Percentiles rank a stretch among this genome's conserved stretches.
These are phyloP conservation scores for Seira ritae DNA, from an alignment of 2,888 invertebrate genomes.

Conservation along the genomic window DNA sequence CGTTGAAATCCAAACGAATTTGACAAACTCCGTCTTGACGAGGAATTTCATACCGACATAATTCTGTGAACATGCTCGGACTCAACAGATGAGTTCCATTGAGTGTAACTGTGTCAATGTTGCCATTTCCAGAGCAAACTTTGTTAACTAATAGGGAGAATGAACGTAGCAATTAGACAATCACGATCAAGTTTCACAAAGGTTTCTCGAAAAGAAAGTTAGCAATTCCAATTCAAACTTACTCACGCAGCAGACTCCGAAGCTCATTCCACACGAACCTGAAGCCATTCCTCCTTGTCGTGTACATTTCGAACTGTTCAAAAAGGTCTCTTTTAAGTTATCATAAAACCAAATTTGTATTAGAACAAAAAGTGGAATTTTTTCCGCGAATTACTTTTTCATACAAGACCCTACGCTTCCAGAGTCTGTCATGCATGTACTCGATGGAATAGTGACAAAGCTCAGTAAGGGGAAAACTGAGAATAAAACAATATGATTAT, in stretches of 20 bases:
- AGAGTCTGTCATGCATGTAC: constrained; percentile 40
- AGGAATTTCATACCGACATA: constrained; percentile 67
- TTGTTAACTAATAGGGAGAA: constrained; percentile 50
- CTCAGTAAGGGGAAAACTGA: constrained; percentile 56
- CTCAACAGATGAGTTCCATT: constrained; percentile 67
- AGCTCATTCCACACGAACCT: constrained; percentile 62
- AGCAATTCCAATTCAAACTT: too few species aligned
- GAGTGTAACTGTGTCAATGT: constrained; percentile 44
- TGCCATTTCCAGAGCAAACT: constrained; percentile 48
- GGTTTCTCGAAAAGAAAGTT: too few species aligned
- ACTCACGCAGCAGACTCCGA: constrained; percentile 69
- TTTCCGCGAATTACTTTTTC: constrained; percentile 46
- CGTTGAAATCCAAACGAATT: constrained; percentile 68
- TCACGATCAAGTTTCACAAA: too few species aligned
- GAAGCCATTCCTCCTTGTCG: constrained; percentile 38
- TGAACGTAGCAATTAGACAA: too few species aligned
- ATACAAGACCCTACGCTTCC: constrained; percentile 55
- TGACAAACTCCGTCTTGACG: constrained; percentile 68
- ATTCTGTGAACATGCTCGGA: constrained; percentile 33
- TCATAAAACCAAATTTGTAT: not conserved
- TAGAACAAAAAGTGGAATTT: not conserved
- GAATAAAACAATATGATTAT: not conserved
- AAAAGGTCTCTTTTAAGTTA: constrained; percentile 8
- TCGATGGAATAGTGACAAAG: constrained; percentile 56
- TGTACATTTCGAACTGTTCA: constrained; percentile 45